These are phyloP conservation scores for Mastigias papua DNA, from an alignment of 30 jellyfish, hydroid and myxozoan species.

Conservation along the genomic window DNA sequence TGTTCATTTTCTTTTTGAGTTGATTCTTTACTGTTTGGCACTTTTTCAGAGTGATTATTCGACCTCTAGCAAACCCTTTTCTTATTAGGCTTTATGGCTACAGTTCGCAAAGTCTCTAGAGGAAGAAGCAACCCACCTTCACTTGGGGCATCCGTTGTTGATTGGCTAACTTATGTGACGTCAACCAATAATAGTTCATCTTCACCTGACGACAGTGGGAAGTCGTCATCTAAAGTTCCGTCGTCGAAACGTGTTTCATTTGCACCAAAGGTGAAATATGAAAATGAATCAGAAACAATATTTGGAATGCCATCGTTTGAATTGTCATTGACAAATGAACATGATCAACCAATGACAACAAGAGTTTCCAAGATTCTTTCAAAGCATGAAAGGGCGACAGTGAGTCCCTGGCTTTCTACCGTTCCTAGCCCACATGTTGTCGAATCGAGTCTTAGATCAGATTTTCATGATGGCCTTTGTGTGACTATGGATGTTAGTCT, in stretches of 20 bases:
- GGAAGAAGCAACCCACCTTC: conserved; percentile 99
- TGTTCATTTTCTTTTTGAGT: too few relatives aligned
- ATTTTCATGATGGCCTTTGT: conserved; percentile 81
- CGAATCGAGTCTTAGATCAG: conserved; percentile 79
- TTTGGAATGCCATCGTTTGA: conserved; percentile 91
- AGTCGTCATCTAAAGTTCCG: conserved; percentile 61
- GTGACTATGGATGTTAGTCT: conserved; percentile 98
- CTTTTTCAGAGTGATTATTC: too few relatives aligned
- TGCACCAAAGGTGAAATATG: conserved; percentile 97
- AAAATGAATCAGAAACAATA: conserved; percentile 93
- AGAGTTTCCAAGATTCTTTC: conserved; percentile 55
- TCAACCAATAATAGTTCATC: conserved; percentile 83
- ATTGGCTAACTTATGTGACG: conserved; percentile 91
- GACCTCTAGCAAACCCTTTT: too few relatives aligned
- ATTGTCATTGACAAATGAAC: conserved; percentile 85
- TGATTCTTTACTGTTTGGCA: too few relatives aligned
- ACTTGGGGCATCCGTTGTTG: conserved; percentile 96
- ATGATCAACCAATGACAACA: conserved; percentile 97
- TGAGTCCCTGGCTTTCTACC: conserved; percentile 79
- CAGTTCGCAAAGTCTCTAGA: conserved; percentile 95
- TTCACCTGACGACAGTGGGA: conserved; percentile 21
- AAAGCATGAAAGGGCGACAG: conserved; percentile 40
- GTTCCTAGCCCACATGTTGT: conserved; percentile 96
- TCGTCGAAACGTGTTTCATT: conserved; percentile 91
- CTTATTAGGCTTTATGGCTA: conserved; percentile 93